Evolutionary conservation across 2,113 vertebrate species (phyloP).

Genomic region (Anser brachyrhynchus): DNA sequence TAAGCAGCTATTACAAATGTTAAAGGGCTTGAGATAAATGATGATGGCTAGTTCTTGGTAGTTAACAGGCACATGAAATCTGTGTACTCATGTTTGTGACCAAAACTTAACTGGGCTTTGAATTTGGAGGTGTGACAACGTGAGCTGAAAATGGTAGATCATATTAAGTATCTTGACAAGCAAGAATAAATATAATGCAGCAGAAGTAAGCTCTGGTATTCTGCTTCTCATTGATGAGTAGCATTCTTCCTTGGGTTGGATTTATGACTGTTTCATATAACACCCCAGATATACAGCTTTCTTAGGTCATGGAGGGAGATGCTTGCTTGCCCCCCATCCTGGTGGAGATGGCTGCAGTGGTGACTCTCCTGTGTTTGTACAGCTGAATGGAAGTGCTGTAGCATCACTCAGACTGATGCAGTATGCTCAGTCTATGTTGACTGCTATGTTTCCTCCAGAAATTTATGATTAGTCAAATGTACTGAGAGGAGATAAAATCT

Average conservation of each 20-base stretch:
- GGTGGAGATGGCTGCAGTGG: not conserved
- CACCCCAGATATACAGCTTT: not conserved
- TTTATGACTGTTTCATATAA: not conserved
- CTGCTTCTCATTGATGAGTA: not conserved
- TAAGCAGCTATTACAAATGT: not conserved
- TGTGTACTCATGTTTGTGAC: not conserved
- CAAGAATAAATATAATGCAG: not conserved
- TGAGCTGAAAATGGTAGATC: not conserved
- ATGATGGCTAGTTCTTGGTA: not conserved
- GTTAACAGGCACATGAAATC: not conserved
- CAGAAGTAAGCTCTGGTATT: not conserved
- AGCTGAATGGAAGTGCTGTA: not conserved
- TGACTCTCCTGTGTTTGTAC: not conserved
- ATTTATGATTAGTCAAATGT: not conserved
- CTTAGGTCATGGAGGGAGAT: not conserved
- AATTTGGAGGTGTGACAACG: not conserved
- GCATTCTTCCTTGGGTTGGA: not conserved
- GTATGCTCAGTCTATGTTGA: not conserved
- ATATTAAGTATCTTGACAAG: not conserved
- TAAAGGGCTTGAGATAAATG: not conserved
- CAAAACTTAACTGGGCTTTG: not conserved
- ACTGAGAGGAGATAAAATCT: constrained; percentile 12
- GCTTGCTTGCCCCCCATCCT: not conserved
- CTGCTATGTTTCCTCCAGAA: constrained; percentile 9
- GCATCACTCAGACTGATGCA: not conserved